Base-by-base conservation (phyloP, 64 coral and sea anemone genomes). In the Dendronephthya gigantea region DNA sequence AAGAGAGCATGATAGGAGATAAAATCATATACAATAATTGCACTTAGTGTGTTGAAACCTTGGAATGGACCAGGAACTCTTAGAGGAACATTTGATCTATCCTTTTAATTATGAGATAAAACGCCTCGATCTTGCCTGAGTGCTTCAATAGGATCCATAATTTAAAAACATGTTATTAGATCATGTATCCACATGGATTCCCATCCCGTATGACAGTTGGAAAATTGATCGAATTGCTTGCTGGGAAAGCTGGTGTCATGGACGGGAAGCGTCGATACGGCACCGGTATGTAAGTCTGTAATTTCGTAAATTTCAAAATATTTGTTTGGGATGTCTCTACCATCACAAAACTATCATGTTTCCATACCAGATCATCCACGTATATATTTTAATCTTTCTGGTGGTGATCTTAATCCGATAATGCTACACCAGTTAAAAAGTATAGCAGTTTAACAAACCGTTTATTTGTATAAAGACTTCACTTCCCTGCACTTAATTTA, bases 161-260 rank as follows among this genome's bases (percentile, higher is more conserved):
- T 28, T 70, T n/a, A n/a, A n/a, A n/a, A n/a, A n/a, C 45, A 49
- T 48, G 32, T 1, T 22, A 17, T 59, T 83, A 97, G 94, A 93
- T 97, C 34, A 97, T 97, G 94, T 93, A 97, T 25, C 94, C 94
- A 9, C 94, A 97, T 82, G 94, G 94, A 5, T 97, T 97, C 85
- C 94, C 94, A 43, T 97, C 94, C 16, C 94, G 94, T 49, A 97
- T 97, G 94, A 97, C 94, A 11, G 94, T 97, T 16, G 94, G 94
- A 19, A 97, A 97, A 59, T 83, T 97, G 30, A 97, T 97, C 25
- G 94, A 97, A 68, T 87, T 97, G 50, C 81, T 97, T 65, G 91
- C 94, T 22, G 94, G 94, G 9, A 97, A 97, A 22, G 94, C 94
- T 45, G 94, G 91, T 37, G 91, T 93, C 0, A 59, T 97, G 29